Percentiles rank a stretch among this genome's conserved stretches.
These are phyloP conservation scores for Atherix ibis DNA, from an alignment of 2,888 invertebrate species.

Conservation along the genomic window DNA sequence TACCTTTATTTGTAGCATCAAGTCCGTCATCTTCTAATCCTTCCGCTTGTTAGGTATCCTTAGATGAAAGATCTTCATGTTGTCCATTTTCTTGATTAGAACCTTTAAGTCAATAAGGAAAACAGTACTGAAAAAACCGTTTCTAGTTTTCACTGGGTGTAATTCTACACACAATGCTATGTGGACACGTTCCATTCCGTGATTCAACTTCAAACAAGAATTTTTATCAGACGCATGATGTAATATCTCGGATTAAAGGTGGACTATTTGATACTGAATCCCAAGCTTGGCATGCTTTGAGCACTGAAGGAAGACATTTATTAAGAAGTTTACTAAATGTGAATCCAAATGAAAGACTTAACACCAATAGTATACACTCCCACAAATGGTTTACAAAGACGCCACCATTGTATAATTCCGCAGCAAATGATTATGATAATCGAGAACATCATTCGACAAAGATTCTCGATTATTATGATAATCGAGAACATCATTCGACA, in stretches of 20 bases:
- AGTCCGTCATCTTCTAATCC: slow-evolving; percentile 35
- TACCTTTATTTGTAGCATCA: slow-evolving; percentile 23
- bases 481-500: too few relatives aligned
- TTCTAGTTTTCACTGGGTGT: slow-evolving; percentile 59
- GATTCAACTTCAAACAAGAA: neutral
- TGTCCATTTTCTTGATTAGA: slow-evolving; percentile 57
- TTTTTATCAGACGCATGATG: slow-evolving; percentile 11
- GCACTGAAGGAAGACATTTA: slow-evolving; percentile 56
- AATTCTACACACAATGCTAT: slow-evolving; percentile 55
- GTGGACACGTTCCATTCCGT: slow-evolving; percentile 73
- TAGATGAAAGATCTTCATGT: slow-evolving; percentile 29
- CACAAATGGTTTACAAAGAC: slow-evolving; percentile 41
- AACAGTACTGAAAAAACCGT: neutral
- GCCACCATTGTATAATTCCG: neutral
- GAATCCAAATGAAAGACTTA: slow-evolving; percentile 55
- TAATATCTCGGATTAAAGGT: slow-evolving; percentile 8
- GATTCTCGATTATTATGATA: too few relatives aligned
- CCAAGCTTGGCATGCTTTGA: slow-evolving; percentile 54
- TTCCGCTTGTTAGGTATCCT: slow-evolving; percentile 39
- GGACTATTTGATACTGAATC: slow-evolving; percentile 11
- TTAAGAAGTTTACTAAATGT: slow-evolving; percentile 62
- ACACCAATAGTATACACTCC: slow-evolving; percentile 47
- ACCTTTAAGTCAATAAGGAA: too few relatives aligned
- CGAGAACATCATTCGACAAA: too few relatives aligned
- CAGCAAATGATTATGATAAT: too few relatives aligned